Base-by-base conservation (phyloP, 2,888 invertebrate species). In the Biston betularia region DNA sequence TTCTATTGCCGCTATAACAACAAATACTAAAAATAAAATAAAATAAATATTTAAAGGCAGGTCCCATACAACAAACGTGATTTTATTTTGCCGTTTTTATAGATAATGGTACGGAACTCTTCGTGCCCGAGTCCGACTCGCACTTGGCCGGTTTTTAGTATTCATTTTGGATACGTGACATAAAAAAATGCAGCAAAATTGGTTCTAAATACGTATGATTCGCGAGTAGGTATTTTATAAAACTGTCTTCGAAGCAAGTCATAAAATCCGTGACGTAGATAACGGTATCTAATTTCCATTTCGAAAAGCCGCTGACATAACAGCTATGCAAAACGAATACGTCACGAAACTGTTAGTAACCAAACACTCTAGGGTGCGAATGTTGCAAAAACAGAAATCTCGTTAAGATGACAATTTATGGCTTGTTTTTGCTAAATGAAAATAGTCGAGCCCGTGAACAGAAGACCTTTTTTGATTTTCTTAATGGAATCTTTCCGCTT, bases 321-420 rank as follows among this genome's bases (percentile, higher is more conserved):
- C 82, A 85, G 75, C 74, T 77, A 72, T 72, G 76, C 68, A 70
- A 73, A 78, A 71, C 74, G 76, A 59, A 76, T 79, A 81, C 83
- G 78, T 83, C 82, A 86, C 81, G 79, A 69, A 84, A 85, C 81
- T 84, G 83, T 78, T 86, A 84, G 84, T 83, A 84, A 81, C 81
- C 79, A 78, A 88, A 85, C 85, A 83, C 83, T 84, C 80, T 79
- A 83, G 90, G 89, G 90, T 89, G 90, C 89, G 90, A 91, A 92
- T 86, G 81, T 84, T 87, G 89, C 92, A 91, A 92, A 93, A 93
- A 92, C 92, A 90, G 88, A 92, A 92, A 93, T 92, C 91, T 93
- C 90, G 92, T 93, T 93, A 92, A 92, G 93, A 93, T 93, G 93
- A 93, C 93, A 93, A 93, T 93, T 93, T 93, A 93, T 93, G 92